These are phyloP conservation scores for Nasonovia ribisnigri DNA, from an alignment of 2,888 invertebrate genomes.

Conservation along the genomic window DNA sequence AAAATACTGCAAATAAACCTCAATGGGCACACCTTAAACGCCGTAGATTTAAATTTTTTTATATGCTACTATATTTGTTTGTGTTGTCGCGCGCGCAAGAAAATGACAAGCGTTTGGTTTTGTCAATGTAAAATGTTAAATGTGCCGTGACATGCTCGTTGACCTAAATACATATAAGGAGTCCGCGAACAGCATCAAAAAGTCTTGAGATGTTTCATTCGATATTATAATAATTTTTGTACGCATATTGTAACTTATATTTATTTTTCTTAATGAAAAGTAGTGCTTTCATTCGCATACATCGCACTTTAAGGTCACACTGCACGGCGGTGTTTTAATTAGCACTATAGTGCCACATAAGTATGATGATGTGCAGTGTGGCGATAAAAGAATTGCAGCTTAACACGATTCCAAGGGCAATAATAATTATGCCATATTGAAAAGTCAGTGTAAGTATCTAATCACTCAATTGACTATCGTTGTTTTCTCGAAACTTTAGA, in stretches of 20 bases:
- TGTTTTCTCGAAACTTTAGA: neutral
- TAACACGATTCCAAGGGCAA: slow-evolving; percentile 22
- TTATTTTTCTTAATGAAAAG: slow-evolving; percentile 25
- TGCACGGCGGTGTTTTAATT: neutral
- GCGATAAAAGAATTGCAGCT: slow-evolving; percentile 3
- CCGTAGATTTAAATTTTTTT: neutral
- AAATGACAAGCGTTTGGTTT: slow-evolving; percentile 3
- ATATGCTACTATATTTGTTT: neutral
- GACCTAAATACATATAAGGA: slow-evolving; percentile 28
- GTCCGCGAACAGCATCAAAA: slow-evolving; percentile 37
- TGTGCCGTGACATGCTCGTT: slow-evolving; percentile 42
- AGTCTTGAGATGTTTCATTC: slow-evolving; percentile 24
- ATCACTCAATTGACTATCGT: slow-evolving; percentile 6
- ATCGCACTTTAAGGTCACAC: slow-evolving; percentile 25
- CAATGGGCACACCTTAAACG: slow-evolving; percentile 3
- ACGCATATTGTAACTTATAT: neutral
- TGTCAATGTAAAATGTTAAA: slow-evolving; percentile 36
- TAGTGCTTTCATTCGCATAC: neutral
- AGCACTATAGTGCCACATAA: neutral
- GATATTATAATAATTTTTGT: neutral
- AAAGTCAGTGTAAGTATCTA: neutral
- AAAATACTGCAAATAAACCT: slow-evolving; percentile 12
- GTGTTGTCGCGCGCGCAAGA: neutral
- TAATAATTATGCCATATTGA: neutral
- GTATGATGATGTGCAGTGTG: neutral